Evolutionary conservation across 2,797 vertebrate species (phyloP), one percentile per base, ranked within the genome.

Genomic region (Etheostoma perlongum): DNA sequence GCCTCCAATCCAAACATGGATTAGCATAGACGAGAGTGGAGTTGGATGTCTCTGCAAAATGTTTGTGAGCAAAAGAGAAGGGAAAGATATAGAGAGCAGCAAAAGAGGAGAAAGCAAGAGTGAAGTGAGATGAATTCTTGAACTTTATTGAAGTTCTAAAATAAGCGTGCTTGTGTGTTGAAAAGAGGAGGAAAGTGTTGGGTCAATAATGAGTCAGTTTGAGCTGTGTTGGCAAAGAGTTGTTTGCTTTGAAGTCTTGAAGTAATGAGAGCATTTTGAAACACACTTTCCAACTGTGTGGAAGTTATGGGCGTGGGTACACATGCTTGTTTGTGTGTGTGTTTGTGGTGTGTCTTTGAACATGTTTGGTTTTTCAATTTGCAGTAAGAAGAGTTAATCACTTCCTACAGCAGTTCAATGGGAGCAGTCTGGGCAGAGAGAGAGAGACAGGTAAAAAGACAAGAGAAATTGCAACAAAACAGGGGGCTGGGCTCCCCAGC

Each of bases 1-100:
- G 89, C 77, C 68, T 88, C 83, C 93, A 90, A 82, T 90, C 89
- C 88, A 91, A 88, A 90, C 88, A 86, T 84, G 90, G 87, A 91
- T 93, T 92, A 92, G 84, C 85, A 91, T 86, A 85, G 82, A 82
- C 25, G 27, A 40, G 75, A 85, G 73, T 67, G 69, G 66, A 91
- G 72, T 52, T 30, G 23, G 74, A 69, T 71, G 72, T 83, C 74
- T 74, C 73, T 76, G 76, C 67, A 57, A 73, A 77, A 76, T 59
- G 66, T 85, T 79, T 85, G 61, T 23, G 66, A 77, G 84, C 55
- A 33, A 65, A 51, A 47, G 40, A 54, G 76, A 23, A 77, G 55
- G 30, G 51, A 18, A 8, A 68, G 53, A 72, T 75, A 36, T 23
- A 52, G 62, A 73, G 62, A 55, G 40, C 0, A 1, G 51, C 6